Percentiles rank a stretch among this genome's conserved stretches.
Evolutionary conservation across 2,113 vertebrate genomes (phyloP).

Genomic region (Neopipo cinnamomea): DNA sequence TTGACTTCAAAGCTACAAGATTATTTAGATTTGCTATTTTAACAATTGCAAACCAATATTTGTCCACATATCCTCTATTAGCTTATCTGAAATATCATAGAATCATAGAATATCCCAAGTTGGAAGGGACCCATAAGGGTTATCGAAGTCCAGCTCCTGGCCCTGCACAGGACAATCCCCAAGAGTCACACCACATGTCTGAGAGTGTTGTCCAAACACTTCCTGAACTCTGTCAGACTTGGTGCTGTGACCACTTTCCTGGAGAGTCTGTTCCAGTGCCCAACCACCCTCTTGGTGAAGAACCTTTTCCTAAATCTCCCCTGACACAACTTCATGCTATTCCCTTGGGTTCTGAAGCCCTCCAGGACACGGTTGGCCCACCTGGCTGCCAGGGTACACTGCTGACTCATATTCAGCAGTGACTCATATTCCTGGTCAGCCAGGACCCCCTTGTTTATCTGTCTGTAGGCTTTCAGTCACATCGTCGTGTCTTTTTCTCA

Average conservation of each 20-base stretch:
- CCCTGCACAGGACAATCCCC: not conserved
- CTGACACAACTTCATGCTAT: not conserved
- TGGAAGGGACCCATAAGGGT: not conserved
- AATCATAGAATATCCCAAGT: not conserved
- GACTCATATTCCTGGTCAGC: rapidly evolving
- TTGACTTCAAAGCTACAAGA: not conserved
- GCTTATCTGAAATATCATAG: not conserved
- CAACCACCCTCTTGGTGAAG: not conserved
- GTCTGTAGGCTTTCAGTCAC: not conserved
- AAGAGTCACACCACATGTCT: not conserved
- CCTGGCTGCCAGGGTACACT: not conserved
- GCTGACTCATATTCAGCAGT: not conserved
- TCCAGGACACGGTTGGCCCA: rapidly evolving
- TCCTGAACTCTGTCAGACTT: not conserved
- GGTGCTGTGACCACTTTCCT: not conserved
- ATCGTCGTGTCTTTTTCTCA: not conserved
- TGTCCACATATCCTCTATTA: not conserved
- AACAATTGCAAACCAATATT: not conserved
- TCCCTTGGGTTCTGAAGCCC: not conserved
- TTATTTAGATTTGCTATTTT: not conserved
- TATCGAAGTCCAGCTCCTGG: not conserved
- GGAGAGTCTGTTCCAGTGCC: not conserved
- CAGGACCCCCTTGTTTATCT: not conserved
- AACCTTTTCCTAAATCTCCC: not conserved
- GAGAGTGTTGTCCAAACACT: not conserved